A percentile compares a stretch with the other conserved stretches of the same genome.
Evolutionary conservation across 2,797 vertebrate species (phyloP).

Genomic region (Alosa sapidissima): DNA sequence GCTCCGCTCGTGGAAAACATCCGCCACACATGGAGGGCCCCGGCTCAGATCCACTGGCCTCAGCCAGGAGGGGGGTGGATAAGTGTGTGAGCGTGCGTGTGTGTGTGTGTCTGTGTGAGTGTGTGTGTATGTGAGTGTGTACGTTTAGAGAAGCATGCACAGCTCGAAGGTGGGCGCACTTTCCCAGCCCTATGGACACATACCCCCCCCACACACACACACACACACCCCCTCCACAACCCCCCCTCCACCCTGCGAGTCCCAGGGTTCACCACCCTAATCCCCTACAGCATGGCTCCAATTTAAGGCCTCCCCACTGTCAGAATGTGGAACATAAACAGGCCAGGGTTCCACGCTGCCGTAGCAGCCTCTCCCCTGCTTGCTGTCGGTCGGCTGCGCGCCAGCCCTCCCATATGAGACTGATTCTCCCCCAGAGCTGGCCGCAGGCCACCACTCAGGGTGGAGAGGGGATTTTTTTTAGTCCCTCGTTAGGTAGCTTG

Average conservation of each 20-base stretch:
- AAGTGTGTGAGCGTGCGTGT: background rate
- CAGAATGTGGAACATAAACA: conserved; percentile 70
- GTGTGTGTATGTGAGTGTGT: conserved; percentile 27
- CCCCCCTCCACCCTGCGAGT: conserved; percentile 34
- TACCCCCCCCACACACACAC: conserved; percentile 56
- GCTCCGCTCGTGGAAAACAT: conserved; percentile 86
- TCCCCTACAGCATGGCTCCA: conserved; percentile 74
- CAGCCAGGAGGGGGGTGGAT: conserved; percentile 49
- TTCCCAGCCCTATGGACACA: conserved; percentile 66
- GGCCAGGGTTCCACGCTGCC: conserved; percentile 60
- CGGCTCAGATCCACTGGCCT: conserved; percentile 64
- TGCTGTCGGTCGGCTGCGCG: conserved; percentile 44
- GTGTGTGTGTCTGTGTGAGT: background rate
- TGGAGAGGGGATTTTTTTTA: conserved; percentile 26
- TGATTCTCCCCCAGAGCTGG: conserved; percentile 70
- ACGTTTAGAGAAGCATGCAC: conserved; percentile 39
- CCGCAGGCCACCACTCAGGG: conserved; percentile 62
- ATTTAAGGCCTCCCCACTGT: conserved; percentile 69
- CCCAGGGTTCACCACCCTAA: conserved; percentile 64
- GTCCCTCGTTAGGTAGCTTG: conserved; percentile 24
- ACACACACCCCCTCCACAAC: conserved; percentile 34
- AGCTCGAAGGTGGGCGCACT: conserved; percentile 39
- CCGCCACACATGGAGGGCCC: conserved; percentile 83
- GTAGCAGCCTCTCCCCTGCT: conserved; percentile 29
- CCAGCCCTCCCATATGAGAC: conserved; percentile 68